Base-by-base conservation (phyloP, 2,113 vertebrate genomes). In the Percopsis transmontana region DNA sequence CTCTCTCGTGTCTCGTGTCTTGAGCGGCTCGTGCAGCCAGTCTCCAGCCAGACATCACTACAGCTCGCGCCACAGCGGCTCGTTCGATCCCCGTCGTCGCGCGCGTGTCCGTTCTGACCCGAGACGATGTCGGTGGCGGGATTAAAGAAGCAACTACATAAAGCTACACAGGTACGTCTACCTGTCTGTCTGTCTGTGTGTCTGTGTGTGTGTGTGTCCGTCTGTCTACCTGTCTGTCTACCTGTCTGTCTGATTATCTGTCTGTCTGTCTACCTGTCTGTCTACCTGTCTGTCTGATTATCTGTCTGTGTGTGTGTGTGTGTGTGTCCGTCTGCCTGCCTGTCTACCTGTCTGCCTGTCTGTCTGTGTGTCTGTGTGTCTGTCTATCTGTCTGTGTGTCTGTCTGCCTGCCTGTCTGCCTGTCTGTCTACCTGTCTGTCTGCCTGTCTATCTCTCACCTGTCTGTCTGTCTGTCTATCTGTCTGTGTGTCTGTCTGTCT, bases 141-240 rank as follows among this genome's bases (percentile, higher is more conserved):
- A 68, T 73, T 94, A 38, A 94, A 93, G 51, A 93, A 94, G 80
- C 93, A 94, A 58, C 94, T 94, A 77, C 93, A 94, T 76, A 94
- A 95, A 89, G 93, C 93, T 73, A 94, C 93, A 0, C 93, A 94
- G 93, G 93, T 94, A 73, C 69, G 44, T 33, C 24, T 23, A 1
- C 27, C 33, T 18, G 5, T 56, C 27, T 33, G 1, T 39, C 16
- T 56, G 1, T 39, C 5, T 18, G 2, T 58, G 9, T 58, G 6
- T 41, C 10, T 58, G 16, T 41, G 1, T 41, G 8, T 41, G 1
- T 57, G 5, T 40, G 16, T 58, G 9, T 20, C 13, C 11, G 18
- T 19, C 27, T 15, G 23, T 48, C 19, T 33, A 33, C 20, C 3
- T 9, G 40, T 44, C 42, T 44, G 11, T 44, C n/a, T 48, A 14